These are phyloP conservation scores for Drosophila picticornis DNA, from an alignment of 2,888 invertebrate species.

Conservation along the genomic window DNA sequence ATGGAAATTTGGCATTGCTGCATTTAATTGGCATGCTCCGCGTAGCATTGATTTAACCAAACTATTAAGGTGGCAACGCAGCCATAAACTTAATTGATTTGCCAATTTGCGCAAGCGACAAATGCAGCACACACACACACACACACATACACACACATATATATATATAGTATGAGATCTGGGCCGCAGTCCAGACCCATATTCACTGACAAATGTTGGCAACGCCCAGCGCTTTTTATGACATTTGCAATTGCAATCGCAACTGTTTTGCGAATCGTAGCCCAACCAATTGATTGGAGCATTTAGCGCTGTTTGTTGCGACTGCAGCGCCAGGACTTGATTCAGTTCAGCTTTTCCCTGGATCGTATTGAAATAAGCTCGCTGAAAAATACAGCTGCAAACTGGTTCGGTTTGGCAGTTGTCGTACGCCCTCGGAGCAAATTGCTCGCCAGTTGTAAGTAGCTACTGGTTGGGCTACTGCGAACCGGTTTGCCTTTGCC, in stretches of 20 bases:
- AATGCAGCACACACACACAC: conserved; percentile 7
- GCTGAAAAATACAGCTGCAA: conserved; percentile 64
- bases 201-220: conserved; percentile 67
- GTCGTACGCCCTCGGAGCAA: conserved; percentile 23
- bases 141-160: not conserved
- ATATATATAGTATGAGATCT: not conserved
- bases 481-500: conserved; percentile 60
- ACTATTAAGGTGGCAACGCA: conserved; percentile 68
- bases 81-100: conserved; percentile 78
- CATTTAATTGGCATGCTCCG: conserved; percentile 57
- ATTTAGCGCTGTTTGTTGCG: conserved; percentile 26
- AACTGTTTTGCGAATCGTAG: conserved; percentile 1
- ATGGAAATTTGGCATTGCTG: conserved; percentile 69
- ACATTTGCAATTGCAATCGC: conserved; percentile 28
- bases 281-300: conserved; percentile 31
- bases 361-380: conserved; percentile 70
- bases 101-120: conserved; percentile 63
- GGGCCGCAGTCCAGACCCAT: not conserved
- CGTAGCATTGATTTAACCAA: conserved; percentile 57
- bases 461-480: conserved; percentile 31
- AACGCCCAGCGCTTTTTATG: conserved; percentile 55
- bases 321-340: conserved; percentile 13
- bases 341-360: conserved; percentile 66
- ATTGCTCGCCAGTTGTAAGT: conserved; percentile 40
- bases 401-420: conserved; percentile 57